These are phyloP conservation scores for Odobenus rosmarus DNA, from an alignment of 2,113 vertebrate species.

Conservation along the genomic window DNA sequence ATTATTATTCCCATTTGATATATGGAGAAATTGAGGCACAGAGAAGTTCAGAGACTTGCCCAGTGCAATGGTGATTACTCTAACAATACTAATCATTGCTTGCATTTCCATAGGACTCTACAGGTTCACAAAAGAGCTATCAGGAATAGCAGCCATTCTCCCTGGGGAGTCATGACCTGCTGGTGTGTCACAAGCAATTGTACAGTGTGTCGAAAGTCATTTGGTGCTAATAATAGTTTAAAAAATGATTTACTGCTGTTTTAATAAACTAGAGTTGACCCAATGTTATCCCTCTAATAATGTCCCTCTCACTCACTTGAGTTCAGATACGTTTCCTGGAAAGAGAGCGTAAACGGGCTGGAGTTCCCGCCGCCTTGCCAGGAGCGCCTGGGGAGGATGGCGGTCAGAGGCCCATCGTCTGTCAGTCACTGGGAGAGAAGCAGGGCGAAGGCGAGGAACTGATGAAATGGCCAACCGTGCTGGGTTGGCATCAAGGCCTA, in stretches of 20 bases:
- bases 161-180: neutral
- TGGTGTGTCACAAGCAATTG: constrained; percentile 26
- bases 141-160: neutral
- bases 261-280: constrained; percentile 66
- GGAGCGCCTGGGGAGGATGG: constrained; percentile 51
- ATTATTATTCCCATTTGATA: neutral
- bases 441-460: neutral
- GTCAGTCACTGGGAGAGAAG: neutral
- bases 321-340: constrained; percentile 62
- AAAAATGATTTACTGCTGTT: constrained; percentile 60
- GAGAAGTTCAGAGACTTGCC: neutral
- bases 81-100: constrained; percentile 35
- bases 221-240: constrained; percentile 60
- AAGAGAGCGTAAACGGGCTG: constrained; percentile 26
- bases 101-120: constrained; percentile 29
- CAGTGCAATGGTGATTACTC: constrained; percentile 30
- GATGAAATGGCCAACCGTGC: neutral
- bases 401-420: neutral
- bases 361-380: constrained; percentile 30
- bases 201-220: constrained; percentile 51
- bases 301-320: constrained; percentile 30
- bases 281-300: constrained; percentile 60
- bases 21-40: constrained; percentile 21
- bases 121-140: neutral
- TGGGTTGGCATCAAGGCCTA: neutral